Evolutionary conservation across 2,797 vertebrate genomes (phyloP), one percentile per base, ranked within the genome.

Genomic region (Nothura maculosa): DNA sequence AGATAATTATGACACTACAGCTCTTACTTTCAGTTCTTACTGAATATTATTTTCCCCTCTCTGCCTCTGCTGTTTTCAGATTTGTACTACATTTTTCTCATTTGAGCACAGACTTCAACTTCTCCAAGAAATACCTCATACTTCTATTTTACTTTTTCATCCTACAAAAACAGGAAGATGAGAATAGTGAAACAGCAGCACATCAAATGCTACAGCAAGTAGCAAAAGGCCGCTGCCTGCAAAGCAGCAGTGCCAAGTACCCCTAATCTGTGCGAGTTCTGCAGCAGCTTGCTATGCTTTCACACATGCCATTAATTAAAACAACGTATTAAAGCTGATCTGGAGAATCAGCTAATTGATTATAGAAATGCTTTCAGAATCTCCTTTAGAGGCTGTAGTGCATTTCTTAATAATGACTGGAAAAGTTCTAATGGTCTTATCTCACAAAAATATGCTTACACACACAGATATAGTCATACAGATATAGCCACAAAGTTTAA

Each of bases 261-360:
- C 34, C 84, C 57, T 13, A 61, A n/a, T 19, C 57, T 89, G 57
- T 70, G 83, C 12, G 69, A 86, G 43, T 27, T 84, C 63, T 57
- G 70, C 43, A 24, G 20, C 20, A 58, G 42, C 67, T 67, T 21
- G 18, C 43, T 88, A 61, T 70, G 52, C 63, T 63, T 77, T 62
- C 24, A 4, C 77, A 28, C 0, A 0, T 12, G 34, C 12, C 66
- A 28, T 80, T 90, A 93, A 95, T 89, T 95, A 91, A 96, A 92
- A 52, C 61, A 63, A 73, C 42, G 22, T 48, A 82, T 55, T 50
- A 77, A 87, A 58, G 50, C 63, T 82, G 48, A 58, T 93, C 62
- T 38, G 36, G 28, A 74, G 68, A 87, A 85, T 77, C 81, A 64
- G 61, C 70, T 96, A 90, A 92, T 89, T 91, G 93, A 90, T 94